Conservation (phyloP, 2,113 vertebrate species). For the Nothobranchius furzeri region DNA sequence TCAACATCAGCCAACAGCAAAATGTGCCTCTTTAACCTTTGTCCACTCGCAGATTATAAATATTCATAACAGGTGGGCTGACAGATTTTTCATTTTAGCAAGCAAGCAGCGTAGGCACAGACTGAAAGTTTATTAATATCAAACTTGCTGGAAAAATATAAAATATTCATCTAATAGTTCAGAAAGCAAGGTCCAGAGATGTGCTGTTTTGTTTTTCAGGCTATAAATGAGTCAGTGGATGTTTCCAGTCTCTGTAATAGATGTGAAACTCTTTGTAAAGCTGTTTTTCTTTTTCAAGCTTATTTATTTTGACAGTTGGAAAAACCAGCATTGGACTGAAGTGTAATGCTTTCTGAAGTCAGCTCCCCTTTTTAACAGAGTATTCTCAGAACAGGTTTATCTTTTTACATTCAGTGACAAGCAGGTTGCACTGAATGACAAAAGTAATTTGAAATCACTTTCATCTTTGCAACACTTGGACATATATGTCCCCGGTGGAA, state of each 20-base stretch:
- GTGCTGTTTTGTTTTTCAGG: slow-evolving; percentile 35
- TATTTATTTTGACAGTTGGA: slow-evolving; percentile 19
- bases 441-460: slow-evolving; percentile 1
- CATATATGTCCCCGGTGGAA: slow-evolving; percentile 7
- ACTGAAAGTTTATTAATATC: slow-evolving; percentile 61
- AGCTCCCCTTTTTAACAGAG: slow-evolving; percentile 7
- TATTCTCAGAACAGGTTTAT: slow-evolving; percentile 15
- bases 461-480: slow-evolving; percentile 4
- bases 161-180: slow-evolving; percentile 56
- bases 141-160: slow-evolving; percentile 46
- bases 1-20: slow-evolving; percentile 32
- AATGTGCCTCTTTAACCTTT: slow-evolving; percentile 53
- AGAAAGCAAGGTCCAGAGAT: slow-evolving; percentile 17
- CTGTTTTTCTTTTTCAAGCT: slow-evolving; percentile 4
- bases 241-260: slow-evolving; percentile 20
- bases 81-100: slow-evolving; percentile 47
- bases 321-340: background rate
- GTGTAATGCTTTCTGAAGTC: background rate
- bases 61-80: slow-evolving; percentile 63
- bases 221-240: slow-evolving; percentile 22
- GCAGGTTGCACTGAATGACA: slow-evolving; percentile 16
- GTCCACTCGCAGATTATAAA: slow-evolving; percentile 46
- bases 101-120: slow-evolving; percentile 33
- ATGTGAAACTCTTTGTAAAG: slow-evolving; percentile 21
- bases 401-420: slow-evolving; percentile 20